A percentile compares a stretch with the other conserved stretches of the same genome.
Conservation (phyloP, 1,140 invertebrate species). For the Copidosoma floridanum region DNA sequence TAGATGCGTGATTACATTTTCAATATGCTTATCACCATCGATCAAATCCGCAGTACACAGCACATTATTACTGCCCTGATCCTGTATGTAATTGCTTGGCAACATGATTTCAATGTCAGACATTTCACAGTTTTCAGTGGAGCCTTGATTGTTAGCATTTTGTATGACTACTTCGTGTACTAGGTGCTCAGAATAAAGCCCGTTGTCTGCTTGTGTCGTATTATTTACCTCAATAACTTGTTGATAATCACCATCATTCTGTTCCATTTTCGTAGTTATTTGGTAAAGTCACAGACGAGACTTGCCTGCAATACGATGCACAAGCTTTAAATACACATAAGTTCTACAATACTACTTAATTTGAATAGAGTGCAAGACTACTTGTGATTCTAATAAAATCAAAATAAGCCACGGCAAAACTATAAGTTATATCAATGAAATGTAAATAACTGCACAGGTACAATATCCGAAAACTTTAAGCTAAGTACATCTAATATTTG, state of each 20-base stretch:
- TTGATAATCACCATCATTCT: slow-evolving; percentile 13
- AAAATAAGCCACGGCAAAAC: too few relatives aligned
- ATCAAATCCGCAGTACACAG: slow-evolving; percentile 1
- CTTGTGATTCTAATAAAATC: too few relatives aligned
- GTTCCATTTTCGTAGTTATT: slow-evolving; percentile 20
- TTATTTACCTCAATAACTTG: slow-evolving; percentile 9
- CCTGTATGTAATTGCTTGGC: slow-evolving; percentile 12
- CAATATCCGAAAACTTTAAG: too few relatives aligned
- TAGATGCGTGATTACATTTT: slow-evolving; percentile 2
- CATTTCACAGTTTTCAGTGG: slow-evolving; percentile 5
- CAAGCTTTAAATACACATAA: too few relatives aligned
- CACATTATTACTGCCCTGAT: slow-evolving; percentile 2
- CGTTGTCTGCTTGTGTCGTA: background rate
- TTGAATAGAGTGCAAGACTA: too few relatives aligned
- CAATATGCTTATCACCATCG: slow-evolving; percentile 1
- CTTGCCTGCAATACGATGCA: background rate
- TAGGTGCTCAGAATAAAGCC: slow-evolving; percentile 1
- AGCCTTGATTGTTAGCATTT: slow-evolving; percentile 5
- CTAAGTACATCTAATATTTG: too few relatives aligned
- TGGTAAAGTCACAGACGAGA: background rate
- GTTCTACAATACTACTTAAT: too few relatives aligned
- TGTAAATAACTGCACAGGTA: too few relatives aligned
- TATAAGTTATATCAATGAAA: too few relatives aligned
- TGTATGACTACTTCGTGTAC: slow-evolving; percentile 20
- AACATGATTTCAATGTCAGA: slow-evolving; percentile 12